A percentile compares a stretch with the other conserved stretches of the same genome.
These are phyloP conservation scores for Intellagama lesueurii DNA, from an alignment of 2,797 vertebrate genomes.

Conservation along the genomic window DNA sequence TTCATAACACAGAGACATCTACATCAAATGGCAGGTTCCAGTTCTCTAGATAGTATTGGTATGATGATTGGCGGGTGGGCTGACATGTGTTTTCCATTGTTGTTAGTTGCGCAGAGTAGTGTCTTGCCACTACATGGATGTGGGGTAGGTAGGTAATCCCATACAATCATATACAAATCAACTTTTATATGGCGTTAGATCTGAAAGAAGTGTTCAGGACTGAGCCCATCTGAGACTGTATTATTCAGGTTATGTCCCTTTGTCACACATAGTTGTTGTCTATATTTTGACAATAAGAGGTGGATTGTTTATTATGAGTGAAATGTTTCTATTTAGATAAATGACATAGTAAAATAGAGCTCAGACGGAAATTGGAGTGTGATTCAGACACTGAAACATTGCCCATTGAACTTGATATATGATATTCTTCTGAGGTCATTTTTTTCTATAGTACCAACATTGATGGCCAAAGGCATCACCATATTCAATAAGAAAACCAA, in stretches of 20 bases:
- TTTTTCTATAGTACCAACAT: neutral
- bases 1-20: constrained; percentile 46
- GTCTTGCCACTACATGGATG: too few relatives aligned
- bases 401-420: constrained; percentile 57
- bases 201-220: constrained; percentile 63
- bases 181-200: constrained; percentile 57
- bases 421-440: constrained; percentile 27
- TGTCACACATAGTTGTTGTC: constrained; percentile 22
- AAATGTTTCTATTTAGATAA: constrained; percentile 48
- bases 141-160: too few relatives aligned
- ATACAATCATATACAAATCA: constrained; percentile 42
- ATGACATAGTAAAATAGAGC: constrained; percentile 52
- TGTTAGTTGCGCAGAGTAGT: too few relatives aligned
- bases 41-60: constrained; percentile 49
- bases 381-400: constrained; percentile 62
- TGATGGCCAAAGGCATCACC: neutral
- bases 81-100: too few relatives aligned
- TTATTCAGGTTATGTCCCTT: constrained; percentile 57
- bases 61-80: too few relatives aligned
- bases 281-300: constrained; percentile 57
- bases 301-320: constrained; percentile 66
- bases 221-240: constrained; percentile 59
- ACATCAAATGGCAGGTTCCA: constrained; percentile 37
- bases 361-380: constrained; percentile 54
- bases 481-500: neutral